Evolutionary conservation across 2,113 vertebrate species (phyloP), one percentile per base, ranked within the genome.

Genomic region (Anolis carolinensis): DNA sequence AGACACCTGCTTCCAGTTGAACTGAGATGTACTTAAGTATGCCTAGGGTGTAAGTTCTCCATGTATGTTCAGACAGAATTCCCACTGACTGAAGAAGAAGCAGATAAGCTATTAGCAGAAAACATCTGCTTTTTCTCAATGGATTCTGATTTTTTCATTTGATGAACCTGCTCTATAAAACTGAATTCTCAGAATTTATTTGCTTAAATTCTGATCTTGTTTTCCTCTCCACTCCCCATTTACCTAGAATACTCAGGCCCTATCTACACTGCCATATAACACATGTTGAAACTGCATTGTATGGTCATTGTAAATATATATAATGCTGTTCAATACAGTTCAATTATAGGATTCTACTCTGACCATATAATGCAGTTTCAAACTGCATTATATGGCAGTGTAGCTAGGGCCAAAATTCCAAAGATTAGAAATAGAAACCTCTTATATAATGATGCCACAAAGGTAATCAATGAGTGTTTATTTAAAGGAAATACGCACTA

Each of bases 1-100:
- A 25, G 62, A 25, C 10, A 71, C 59, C 0, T 3, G 86, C 62
- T 27, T 14, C 20, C 0, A 0, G 78, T 62, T 75, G 21, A 44
- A 87, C 85, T 72, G 20, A 68, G 59, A 80, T 32, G 34, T 88
- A 1, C 0, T 89, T 93, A 83, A 81, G 10, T 1, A 83, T 88
- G 79, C 7, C 74, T 63, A 81, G 50, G 77, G 68, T 44, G 10
- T 86, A 32, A 73, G 67, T 7, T 84, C 44, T 83, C 39, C 68
- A 0, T 71, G 25, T 62, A 87, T 72, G 27, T 70, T 39, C 77
- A 2, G 5, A 8, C 0, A 65, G 86, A 87, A 27, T 34, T 1
- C 3, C 50, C 27, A 30, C 48, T 89, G 65, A 83, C 36, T 81
- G 80, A 20, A 86, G 14, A 71, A 86, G 30, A 70, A 25, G 25